Base-by-base conservation (phyloP, 2,888 invertebrate genomes). In the Matsumyia berberina region DNA sequence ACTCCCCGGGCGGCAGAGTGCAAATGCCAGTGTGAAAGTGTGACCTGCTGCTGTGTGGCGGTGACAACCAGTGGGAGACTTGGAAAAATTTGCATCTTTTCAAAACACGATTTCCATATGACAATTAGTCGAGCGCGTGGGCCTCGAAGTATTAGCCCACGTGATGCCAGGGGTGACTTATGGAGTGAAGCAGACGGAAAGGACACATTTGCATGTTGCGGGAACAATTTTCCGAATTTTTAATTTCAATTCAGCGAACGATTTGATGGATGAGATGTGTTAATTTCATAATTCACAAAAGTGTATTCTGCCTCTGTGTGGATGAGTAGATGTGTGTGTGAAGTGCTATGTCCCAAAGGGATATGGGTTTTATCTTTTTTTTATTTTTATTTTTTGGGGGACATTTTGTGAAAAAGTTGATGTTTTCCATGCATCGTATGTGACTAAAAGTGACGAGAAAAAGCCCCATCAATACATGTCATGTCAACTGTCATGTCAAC, bases 381-480 rank as follows among this genome's bases (percentile, higher is more conserved):
- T n/a, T n/a, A n/a, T 55, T 31, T 5, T 39, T 3, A 4, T 53
- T 53, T 69, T 55, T 55, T 12, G 12, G 37, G 42, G 57, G 9
- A 35, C 29, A 60, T 72, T 60, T 33, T 9, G 15, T 31, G 15
- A 33, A 72, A 74, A 74, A 67, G 35, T 83, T 73, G 31, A 69
- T 51, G 39, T 58, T 77, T 53, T 69, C 11, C 66, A 66, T 49
- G 33, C 46, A 37, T 39, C 35, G 72, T 39, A 51, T 74, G 42
- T 49, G 58, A 53, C 33, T 57, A 15, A 29, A 55, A 42, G 57
- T 66, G 49, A 49, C 35, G 46, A 62, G 64, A 17, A 66, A n/a
- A 44, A 70, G 66, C 66, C 76, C 62, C 80, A 86, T 86, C 86
- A 86, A 86, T 86, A 86, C 70, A 81, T 76, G 86, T 81, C 86